Evolutionary conservation across 2,888 invertebrate genomes (phyloP).

Genomic region (Entomobrya multifasciata): DNA sequence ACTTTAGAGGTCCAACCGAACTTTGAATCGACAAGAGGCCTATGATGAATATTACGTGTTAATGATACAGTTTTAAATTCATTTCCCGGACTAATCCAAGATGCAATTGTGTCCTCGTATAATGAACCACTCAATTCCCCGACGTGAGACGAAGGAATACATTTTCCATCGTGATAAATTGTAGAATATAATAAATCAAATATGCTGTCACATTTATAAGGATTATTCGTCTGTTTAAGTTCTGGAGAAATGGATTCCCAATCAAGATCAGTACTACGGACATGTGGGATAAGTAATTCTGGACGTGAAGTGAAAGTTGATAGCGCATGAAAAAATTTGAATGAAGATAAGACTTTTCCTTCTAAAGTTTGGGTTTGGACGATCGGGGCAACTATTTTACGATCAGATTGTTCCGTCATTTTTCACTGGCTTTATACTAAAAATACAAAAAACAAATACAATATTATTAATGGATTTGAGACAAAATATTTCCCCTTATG

Average conservation of each 20-base stretch:
- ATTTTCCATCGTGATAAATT: constrained; percentile 42
- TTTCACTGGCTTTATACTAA: constrained; percentile 53
- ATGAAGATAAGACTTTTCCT: neutral
- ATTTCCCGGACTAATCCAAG: neutral
- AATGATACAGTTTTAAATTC: constrained; percentile 17
- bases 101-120: constrained; percentile 34
- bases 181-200: constrained; percentile 54
- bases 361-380: neutral
- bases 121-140: constrained; percentile 47
- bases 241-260: constrained; percentile 22
- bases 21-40: constrained; percentile 28
- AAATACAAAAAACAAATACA: neutral
- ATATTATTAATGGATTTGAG: neutral
- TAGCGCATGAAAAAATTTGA: constrained; percentile 50
- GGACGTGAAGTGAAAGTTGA: constrained; percentile 60
- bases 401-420: neutral
- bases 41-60: constrained; percentile 49
- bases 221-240: neutral
- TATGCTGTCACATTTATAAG: constrained; percentile 2
- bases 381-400: neutral
- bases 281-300: constrained; percentile 49
- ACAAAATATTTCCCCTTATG: too few species aligned
- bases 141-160: neutral
- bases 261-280: constrained; percentile 55
- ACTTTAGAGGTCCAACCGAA: constrained; percentile 57